Percentiles rank a stretch among this genome's conserved stretches.
Evolutionary conservation across 2,113 vertebrate genomes (phyloP).

Genomic region (human (Homo sapiens)): GRCh38 chr14:105695501-105696000

Average conservation of each 20-base stretch:
- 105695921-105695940: neutral
- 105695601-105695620: too few species aligned
- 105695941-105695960: too few species aligned
- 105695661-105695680: neutral
- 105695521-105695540: too few species aligned
- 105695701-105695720: neutral
- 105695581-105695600: too few species aligned
- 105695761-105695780: neutral
- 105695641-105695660: too few species aligned
- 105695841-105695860: neutral
- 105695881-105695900: neutral
- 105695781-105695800: neutral
- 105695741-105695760: neutral
- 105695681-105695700: too few species aligned
- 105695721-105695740: rapidly evolving
- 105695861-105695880: neutral
- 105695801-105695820: neutral
- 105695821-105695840: neutral
- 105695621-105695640: too few species aligned
- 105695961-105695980: neutral
- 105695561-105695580: too few species aligned
- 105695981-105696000: neutral
- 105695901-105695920: too few species aligned
- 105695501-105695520: too few species aligned
- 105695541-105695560: too few species aligned